Evolutionary conservation across 2,888 invertebrate genomes (phyloP), one percentile per base, ranked within the genome.

Genomic region (Ormyrus labotus): DNA sequence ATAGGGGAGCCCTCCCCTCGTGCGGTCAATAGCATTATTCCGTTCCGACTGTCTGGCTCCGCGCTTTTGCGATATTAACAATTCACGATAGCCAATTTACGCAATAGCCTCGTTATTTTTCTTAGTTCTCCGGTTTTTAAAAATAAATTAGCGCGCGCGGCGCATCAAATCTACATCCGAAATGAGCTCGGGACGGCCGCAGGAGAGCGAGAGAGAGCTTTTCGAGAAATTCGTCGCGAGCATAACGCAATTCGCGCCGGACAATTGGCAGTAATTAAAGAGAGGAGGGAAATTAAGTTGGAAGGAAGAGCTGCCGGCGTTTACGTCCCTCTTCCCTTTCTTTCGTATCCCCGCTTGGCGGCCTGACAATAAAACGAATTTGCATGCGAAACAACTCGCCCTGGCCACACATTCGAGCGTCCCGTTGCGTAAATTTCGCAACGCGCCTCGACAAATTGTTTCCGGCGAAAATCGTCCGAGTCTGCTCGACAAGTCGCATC

Each of bases 221-320:
- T 8, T 4, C 34, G n/a, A 34, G 34, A 57, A 64, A 74, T 63
- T 80, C 55, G 5, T 34, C 69, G 19, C 84, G 81, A 89, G 89
- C 34, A 88, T 88, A 87, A 88, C 88, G 88, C 88, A 88, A 89
- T 89, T 90, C 88, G 87, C 87, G 87, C 87, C 88, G 75, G 75
- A 82, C 80, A 90, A 90, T 90, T 90, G 89, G 85, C 88, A 86
- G 89, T 89, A 90, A 90, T 90, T 90, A 89, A 90, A 89, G 88
- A 85, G 86, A 86, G 84, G 65, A 89, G 88, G 87, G 86, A 87
- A 90, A 90, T 90, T 88, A 89, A 89, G 88, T 87, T 84, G 83
- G 84, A 85, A 85, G 87, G 86, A 88, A 87, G 88, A 87, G 34
- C 34, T 34, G 34, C 34, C 86, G 87, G 85, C 87, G 88, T 88